Evolutionary conservation across 2,797 vertebrate species (phyloP).

Genomic region (Enoplosus armatus): DNA sequence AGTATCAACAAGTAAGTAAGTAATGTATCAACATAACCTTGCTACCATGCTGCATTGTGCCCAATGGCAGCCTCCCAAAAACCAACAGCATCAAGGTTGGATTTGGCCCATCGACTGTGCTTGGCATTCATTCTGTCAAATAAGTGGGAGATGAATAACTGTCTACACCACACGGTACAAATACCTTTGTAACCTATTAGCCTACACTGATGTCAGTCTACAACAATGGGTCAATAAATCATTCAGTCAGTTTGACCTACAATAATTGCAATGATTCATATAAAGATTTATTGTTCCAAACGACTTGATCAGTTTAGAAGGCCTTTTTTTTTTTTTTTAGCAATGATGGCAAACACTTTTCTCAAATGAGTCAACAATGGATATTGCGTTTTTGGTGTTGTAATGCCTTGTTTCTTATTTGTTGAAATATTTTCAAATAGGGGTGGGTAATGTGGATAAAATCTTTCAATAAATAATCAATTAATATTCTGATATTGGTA

Average conservation of each 20-base stretch:
- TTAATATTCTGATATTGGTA: background rate
- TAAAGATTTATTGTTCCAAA: slow-evolving; percentile 1
- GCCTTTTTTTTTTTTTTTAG: background rate
- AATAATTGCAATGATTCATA: slow-evolving; percentile 17
- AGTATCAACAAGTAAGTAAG: background rate
- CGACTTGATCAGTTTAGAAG: background rate
- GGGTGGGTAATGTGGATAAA: background rate
- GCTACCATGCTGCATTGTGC: slow-evolving; percentile 4
- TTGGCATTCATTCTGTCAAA: slow-evolving; percentile 26
- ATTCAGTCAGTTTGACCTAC: background rate
- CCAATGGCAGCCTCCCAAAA: slow-evolving; percentile 49
- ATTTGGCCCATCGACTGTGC: slow-evolving; percentile 19
- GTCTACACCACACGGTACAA: slow-evolving; percentile 11
- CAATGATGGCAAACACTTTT: background rate
- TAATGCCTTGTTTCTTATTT: background rate
- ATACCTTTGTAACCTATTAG: slow-evolving; percentile 19
- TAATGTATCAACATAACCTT: slow-evolving; percentile 6
- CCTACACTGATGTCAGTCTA: slow-evolving; percentile 12
- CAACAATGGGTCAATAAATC: background rate
- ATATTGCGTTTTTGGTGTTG: background rate
- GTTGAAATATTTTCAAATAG: background rate
- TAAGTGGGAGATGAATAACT: slow-evolving; percentile 24
- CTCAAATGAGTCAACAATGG: background rate
- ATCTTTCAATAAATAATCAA: background rate
- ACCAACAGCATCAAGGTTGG: slow-evolving; percentile 28